Conservation (phyloP, 2,797 vertebrate genomes). For the Xenops minutus region DNA sequence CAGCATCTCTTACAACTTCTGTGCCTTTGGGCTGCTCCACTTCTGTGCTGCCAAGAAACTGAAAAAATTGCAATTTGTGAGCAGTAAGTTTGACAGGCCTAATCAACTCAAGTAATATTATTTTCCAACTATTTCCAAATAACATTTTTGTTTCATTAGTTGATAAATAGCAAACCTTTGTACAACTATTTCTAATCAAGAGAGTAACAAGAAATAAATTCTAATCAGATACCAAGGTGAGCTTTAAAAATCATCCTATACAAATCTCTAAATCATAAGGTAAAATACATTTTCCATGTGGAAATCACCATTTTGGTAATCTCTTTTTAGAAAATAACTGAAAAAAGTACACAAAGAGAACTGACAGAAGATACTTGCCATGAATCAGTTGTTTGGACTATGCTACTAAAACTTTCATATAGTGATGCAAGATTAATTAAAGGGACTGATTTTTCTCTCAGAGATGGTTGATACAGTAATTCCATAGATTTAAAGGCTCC, state of each 20-base stretch:
- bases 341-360: neutral
- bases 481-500: neutral
- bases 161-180: neutral
- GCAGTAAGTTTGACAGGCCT: neutral
- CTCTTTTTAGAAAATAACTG: neutral
- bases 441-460: neutral
- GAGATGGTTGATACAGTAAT: neutral
- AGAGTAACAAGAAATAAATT: neutral
- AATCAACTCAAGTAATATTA: neutral
- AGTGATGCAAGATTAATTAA: neutral
- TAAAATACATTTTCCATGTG: neutral
- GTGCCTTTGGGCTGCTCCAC: conserved; percentile 98
- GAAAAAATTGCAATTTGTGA: conserved; percentile 55
- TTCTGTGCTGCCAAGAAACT: conserved; percentile 96
- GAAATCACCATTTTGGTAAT: neutral
- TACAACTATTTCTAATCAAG: neutral
- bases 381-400: neutral
- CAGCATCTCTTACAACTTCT: conserved; percentile 94
- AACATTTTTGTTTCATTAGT: neutral
- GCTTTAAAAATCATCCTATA: neutral
- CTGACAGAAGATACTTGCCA: neutral
- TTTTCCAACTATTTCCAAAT: neutral
- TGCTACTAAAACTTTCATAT: neutral
- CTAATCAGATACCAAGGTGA: neutral
- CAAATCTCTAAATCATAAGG: neutral